Evolutionary conservation across 2,113 vertebrate genomes (phyloP), one percentile per base, ranked within the genome.

Genomic region (Oreocharis arfaki): DNA sequence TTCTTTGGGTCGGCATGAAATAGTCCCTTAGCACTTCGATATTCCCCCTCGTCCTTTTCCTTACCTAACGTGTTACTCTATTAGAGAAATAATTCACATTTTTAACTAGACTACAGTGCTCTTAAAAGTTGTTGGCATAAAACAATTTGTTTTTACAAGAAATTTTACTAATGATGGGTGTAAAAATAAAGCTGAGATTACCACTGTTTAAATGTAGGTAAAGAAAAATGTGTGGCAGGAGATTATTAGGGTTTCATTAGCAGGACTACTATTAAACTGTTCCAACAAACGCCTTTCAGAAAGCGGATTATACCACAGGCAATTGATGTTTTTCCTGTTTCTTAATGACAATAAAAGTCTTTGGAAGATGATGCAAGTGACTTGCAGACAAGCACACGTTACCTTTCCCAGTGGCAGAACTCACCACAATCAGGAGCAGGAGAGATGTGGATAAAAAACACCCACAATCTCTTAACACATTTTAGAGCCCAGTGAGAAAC

Each of bases 371-470:
- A 73, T 37, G 21, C 37, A 41, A 76, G 82, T 26, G 69, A 56
- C 55, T 28, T 53, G 76, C 55, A 89, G 55, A n/a, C 37, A 61
- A 67, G 57, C 7, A 4, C 27, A 5, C 1, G 0, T n/a, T 21
- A 52, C 57, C 46, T n/a, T 90, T 77, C 79, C 75, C 49, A 52
- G 2, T 0, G 14, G 78, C 61, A 71, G 70, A 75, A 76, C 28
- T 63, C 49, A 50, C 26, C 57, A 61, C 1, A 1, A n/a, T 13
- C 55, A 60, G 57, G 26, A 91, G 75, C 50, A 57, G 71, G 8
- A 77, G 79, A 0, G 0, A 71, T 0, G 1, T 0, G 2, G 44
- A 39, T 15, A 41, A 67, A 69, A 69, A 73, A 13, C 23, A 59
- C 41, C 11, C 20, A 0, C 16, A 32, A 49, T 35, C 64, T 65